Evolutionary conservation across 2,113 vertebrate genomes (phyloP).

Genomic region (Epinephelus cyanopodus): DNA sequence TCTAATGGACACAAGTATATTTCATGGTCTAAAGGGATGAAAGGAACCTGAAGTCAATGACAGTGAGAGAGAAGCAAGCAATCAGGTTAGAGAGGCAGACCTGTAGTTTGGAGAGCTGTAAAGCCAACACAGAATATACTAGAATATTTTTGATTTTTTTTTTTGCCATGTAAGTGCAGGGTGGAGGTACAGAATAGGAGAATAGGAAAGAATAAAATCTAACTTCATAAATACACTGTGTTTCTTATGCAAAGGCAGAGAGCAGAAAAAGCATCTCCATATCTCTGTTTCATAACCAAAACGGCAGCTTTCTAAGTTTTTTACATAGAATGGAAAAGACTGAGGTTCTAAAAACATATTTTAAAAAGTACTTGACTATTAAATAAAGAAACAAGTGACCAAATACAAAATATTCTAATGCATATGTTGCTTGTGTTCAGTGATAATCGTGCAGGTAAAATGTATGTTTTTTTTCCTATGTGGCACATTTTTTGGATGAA

Average conservation of each 20-base stretch:
- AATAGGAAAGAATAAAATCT: background rate
- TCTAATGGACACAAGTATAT: background rate
- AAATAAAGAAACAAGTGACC: background rate
- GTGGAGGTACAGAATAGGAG: background rate
- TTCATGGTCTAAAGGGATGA: too few relatives aligned
- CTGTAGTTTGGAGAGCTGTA: background rate
- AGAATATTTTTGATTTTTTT: background rate
- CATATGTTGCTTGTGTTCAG: background rate
- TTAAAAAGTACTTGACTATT: background rate
- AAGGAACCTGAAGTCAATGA: background rate
- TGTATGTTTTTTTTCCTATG: background rate
- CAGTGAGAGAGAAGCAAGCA: constrained; percentile 7
- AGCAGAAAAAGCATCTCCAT: background rate
- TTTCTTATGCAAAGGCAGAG: background rate
- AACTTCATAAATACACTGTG: background rate
- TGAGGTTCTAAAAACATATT: background rate
- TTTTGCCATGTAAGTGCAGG: background rate
- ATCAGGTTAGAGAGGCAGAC: background rate
- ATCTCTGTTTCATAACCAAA: background rate
- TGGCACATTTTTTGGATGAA: background rate
- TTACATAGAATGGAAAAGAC: background rate
- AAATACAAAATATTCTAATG: background rate
- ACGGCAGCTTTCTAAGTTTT: background rate
- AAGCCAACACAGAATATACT: background rate
- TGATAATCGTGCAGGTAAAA: background rate